Evolutionary conservation across 2,113 vertebrate genomes (phyloP).

Genomic region (Herpetotheres cachinnans): DNA sequence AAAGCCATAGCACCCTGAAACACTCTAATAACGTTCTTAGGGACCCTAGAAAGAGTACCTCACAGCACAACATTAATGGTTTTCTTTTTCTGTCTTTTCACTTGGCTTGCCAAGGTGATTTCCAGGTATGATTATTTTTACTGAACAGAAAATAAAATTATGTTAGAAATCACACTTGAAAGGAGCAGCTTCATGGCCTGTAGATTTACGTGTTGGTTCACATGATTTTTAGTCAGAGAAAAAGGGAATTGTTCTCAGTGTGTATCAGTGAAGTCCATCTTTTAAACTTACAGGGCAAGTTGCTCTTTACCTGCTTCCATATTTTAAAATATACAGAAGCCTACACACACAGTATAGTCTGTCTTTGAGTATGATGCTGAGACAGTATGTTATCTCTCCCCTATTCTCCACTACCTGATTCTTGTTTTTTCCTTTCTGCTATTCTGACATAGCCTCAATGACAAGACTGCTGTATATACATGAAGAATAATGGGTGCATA

Average conservation of each 20-base stretch:
- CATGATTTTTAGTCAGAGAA: background rate
- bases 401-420: background rate
- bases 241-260: background rate
- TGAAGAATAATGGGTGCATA: background rate
- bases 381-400: background rate
- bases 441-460: background rate
- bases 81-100: background rate
- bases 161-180: background rate
- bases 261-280: background rate
- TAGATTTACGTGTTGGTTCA: background rate
- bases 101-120: background rate
- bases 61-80: background rate
- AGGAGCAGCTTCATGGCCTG: background rate
- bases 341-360: rapidly evolving
- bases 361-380: background rate
- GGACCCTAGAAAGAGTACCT: background rate
- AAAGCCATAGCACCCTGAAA: background rate
- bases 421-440: background rate
- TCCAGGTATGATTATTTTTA: background rate
- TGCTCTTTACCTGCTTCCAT: background rate
- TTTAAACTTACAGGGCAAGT: background rate
- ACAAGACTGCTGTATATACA: background rate
- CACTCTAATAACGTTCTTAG: background rate
- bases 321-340: background rate
- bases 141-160: background rate